Base-by-base conservation (phyloP, 2,888 invertebrate genomes). In the Papilio protenor region DNA sequence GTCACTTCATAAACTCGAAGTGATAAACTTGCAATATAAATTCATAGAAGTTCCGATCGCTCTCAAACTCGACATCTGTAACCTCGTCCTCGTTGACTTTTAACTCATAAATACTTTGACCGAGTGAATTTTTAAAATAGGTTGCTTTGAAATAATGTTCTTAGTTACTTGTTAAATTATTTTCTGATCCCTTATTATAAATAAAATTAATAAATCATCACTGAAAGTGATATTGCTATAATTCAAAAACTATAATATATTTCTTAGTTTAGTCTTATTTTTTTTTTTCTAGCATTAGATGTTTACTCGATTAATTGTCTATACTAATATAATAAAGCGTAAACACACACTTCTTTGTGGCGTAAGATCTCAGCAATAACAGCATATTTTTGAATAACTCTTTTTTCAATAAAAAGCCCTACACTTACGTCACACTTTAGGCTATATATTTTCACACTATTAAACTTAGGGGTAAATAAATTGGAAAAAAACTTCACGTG, bases 1-100 rank as follows among this genome's bases (percentile, higher is more conserved):
- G 66, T 69, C 47, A 40, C 71, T 59, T 40, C 59, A 61, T 76
- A 71, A 61, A 71, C 59, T 76, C n/a, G 27, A 70, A 71, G 59
- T 76, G 71, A 59, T 76, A 76, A 76, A 76, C 59, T 71, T 76
- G 76, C 71, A 71, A 76, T 76, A 71, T 76, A 76, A 76, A 76
- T 76, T 71, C 76, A 76, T 76, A 61, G 40, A 75, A 75, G 76
- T 71, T 71, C 59, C 33, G 61, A 76, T 76, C 76, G 71, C 59
- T 59, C 47, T 76, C 71, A 71, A 59, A 21, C 66, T 69, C 21
- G 45, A 69, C 45, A 45, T 69, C 49, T 76, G 27, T 76, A 71
- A 71, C 59, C 70, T 76, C 21, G 71, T 76, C 59, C 70, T 76
- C 21, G 71, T 76, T 61, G 59, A 76, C 61, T 76, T 76, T 71